These are phyloP conservation scores for Hylaeus volcanicus DNA, from an alignment of 1,140 invertebrate genomes.

Conservation along the genomic window DNA sequence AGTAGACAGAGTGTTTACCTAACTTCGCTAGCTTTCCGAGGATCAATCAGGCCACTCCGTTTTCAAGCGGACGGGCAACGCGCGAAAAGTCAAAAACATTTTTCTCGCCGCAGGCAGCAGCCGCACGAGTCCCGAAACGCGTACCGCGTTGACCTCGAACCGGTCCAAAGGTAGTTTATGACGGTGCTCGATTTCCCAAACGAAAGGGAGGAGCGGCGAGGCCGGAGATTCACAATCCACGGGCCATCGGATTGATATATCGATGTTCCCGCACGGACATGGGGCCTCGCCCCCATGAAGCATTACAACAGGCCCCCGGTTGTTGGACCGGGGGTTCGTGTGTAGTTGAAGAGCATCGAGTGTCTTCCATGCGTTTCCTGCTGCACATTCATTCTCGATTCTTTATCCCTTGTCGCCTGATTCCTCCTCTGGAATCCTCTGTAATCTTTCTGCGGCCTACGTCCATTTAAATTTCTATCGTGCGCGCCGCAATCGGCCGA, in stretches of 20 bases:
- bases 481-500: no score
- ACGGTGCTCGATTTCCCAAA: slow-evolving; percentile 53
- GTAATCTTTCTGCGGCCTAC: slow-evolving; percentile 10
- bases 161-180: slow-evolving; percentile 47
- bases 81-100: slow-evolving; percentile 8
- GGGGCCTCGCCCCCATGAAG: slow-evolving; percentile 41
- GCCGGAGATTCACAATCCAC: slow-evolving; percentile 41
- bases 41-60: no score
- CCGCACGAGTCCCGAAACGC: slow-evolving; percentile 20
- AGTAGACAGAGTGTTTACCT: no score
- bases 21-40: no score
- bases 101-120: neutral
- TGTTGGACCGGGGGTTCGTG: slow-evolving; percentile 40
- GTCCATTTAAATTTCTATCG: neutral
- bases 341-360: slow-evolving; percentile 47
- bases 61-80: neutral
- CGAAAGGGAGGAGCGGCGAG: slow-evolving; percentile 40
- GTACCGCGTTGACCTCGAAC: slow-evolving; percentile 26
- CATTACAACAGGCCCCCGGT: slow-evolving; percentile 43
- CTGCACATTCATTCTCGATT: slow-evolving; percentile 27
- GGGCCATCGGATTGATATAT: slow-evolving; percentile 49
- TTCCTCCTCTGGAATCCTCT: neutral
- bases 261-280: slow-evolving; percentile 42
- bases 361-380: slow-evolving; percentile 48
- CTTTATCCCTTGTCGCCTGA: neutral